phyloP scores from a whole-genome alignment of 2,113 vertebrate species.

The Microtus oregoni region DNA sequence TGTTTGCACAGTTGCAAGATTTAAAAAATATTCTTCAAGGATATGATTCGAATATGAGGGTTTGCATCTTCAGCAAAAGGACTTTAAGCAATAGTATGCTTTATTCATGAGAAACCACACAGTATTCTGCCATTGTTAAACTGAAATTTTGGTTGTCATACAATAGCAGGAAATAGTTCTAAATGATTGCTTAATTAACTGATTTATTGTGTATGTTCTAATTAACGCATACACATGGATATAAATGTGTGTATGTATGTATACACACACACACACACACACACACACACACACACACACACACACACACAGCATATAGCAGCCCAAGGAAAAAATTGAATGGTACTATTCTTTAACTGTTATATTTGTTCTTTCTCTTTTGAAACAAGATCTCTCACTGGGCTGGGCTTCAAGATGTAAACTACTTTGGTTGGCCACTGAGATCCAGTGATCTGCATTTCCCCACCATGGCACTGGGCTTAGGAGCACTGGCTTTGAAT shows the following conservation, averaged over 20 bases:
- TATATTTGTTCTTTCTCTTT: neutral
- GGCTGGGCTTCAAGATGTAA: neutral
- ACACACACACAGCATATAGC: neutral
- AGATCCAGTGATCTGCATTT: neutral
- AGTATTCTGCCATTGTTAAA: neutral
- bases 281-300: neutral
- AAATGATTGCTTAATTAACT: neutral
- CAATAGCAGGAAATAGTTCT: neutral
- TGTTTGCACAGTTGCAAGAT: neutral
- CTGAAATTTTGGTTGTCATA: neutral
- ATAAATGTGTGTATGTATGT: rapidly evolving
- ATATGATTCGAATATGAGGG: neutral
- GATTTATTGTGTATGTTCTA: neutral
- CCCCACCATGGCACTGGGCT: neutral
- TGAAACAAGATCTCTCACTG: neutral
- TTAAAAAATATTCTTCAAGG: neutral
- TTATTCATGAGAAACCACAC: neutral
- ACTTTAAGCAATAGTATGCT: neutral
- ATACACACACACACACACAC: too few species aligned
- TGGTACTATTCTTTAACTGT: neutral
- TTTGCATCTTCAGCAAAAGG: neutral
- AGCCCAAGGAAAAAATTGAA: neutral
- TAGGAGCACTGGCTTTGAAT: neutral
- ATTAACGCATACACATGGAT: neutral
- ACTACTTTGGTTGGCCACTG: neutral